phyloP scores from a whole-genome alignment of 2,888 invertebrate species.

The Andrena chrysosceles region DNA sequence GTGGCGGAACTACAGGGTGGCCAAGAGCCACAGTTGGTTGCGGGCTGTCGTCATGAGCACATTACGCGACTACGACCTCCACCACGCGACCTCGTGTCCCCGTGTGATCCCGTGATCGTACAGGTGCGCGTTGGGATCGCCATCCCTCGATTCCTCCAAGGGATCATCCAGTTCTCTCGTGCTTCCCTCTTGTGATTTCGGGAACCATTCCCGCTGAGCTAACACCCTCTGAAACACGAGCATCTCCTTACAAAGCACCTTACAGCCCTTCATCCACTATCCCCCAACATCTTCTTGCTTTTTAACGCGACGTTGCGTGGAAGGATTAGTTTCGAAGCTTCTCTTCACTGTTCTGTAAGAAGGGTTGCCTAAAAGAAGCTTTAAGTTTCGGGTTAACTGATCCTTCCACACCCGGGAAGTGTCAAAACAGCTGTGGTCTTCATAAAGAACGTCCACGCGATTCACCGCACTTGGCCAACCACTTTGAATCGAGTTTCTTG shows the following conservation, averaged over 20 bases:
- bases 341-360: not conserved
- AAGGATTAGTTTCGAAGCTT: not conserved
- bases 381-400: not conserved
- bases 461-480: too few relatives aligned
- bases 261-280: not conserved
- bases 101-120: conserved; percentile 42
- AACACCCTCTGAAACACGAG: not conserved
- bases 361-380: not conserved
- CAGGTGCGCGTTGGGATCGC: conserved; percentile 19
- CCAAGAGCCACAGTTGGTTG: conserved; percentile 82
- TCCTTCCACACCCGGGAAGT: not conserved
- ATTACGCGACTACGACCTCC: conserved; percentile 60
- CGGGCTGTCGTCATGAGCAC: conserved; percentile 79
- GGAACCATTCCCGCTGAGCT: not conserved
- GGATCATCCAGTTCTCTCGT: not conserved
- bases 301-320: not conserved
- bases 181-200: conserved; percentile 32
- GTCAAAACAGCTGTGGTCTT: too few relatives aligned
- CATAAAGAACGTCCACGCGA: too few relatives aligned
- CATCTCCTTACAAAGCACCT: not conserved
- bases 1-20: conserved; percentile 73
- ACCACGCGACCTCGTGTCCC: conserved; percentile 60
- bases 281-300: not conserved
- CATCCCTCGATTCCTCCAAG: not conserved
- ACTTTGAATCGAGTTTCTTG: too few relatives aligned